These are phyloP conservation scores for Troides aeacus DNA, from an alignment of 2,888 invertebrate genomes.

Conservation along the genomic window DNA sequence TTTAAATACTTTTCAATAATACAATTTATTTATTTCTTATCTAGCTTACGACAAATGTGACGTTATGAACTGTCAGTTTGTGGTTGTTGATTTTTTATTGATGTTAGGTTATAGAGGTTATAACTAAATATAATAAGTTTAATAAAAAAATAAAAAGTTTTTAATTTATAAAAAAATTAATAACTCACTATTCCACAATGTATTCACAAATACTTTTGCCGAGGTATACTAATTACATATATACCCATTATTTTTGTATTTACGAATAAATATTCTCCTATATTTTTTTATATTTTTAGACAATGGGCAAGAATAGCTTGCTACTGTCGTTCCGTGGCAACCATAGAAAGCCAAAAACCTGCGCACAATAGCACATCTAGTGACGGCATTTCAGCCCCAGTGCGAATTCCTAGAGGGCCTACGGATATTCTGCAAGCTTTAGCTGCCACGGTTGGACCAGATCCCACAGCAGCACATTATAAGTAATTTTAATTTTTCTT, in stretches of 20 bases:
- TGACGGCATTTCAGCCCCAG: constrained; percentile 80
- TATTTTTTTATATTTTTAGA: constrained; percentile 39
- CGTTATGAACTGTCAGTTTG: neutral
- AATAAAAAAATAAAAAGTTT: neutral
- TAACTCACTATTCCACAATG: constrained; percentile 39
- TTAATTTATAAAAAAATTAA: neutral
- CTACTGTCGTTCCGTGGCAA: constrained; percentile 57
- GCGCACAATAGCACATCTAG: constrained; percentile 54
- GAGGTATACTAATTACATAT: constrained; percentile 39
- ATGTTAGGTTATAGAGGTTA: constrained; percentile 1
- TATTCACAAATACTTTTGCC: constrained; percentile 53
- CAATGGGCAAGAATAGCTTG: constrained; percentile 61
- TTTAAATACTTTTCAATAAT: too few relatives aligned
- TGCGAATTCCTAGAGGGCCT: constrained; percentile 85
- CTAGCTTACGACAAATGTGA: neutral
- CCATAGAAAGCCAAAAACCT: constrained; percentile 64
- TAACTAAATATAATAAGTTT: neutral
- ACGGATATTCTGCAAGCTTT: constrained; percentile 92
- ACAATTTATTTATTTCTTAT: too few relatives aligned
- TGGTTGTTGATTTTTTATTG: neutral
- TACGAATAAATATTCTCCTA: too few relatives aligned
- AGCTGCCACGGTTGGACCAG: constrained; percentile 87
- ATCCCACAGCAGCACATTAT: constrained; percentile 92
- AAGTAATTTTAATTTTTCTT: constrained; percentile 64
- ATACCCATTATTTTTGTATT: too few relatives aligned